These are phyloP conservation scores for Pelmatolapia mariae DNA, from an alignment of 2,113 vertebrate species.

Conservation along the genomic window DNA sequence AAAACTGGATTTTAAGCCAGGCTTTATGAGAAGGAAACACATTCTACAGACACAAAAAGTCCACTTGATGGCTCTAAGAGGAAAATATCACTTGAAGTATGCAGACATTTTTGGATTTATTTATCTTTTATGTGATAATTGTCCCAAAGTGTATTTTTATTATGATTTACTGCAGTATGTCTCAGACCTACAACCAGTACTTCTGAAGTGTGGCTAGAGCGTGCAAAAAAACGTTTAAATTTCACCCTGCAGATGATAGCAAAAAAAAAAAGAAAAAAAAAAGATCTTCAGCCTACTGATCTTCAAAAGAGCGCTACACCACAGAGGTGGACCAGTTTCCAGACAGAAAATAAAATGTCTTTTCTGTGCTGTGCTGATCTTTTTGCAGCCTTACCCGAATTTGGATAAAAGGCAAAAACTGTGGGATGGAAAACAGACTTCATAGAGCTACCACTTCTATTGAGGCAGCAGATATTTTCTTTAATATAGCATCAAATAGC, in stretches of 20 bases:
- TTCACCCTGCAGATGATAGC: not conserved
- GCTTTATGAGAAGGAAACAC: not conserved
- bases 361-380: not conserved
- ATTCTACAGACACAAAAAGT: not conserved
- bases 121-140: not conserved
- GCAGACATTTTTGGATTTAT: not conserved
- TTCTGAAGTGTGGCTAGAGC: not conserved
- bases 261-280: not conserved
- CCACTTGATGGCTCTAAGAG: not conserved
- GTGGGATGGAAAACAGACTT: not conserved
- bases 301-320: not conserved
- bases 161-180: not conserved
- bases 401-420: not conserved
- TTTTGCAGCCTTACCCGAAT: not conserved
- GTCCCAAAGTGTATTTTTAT: not conserved
- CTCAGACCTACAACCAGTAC: not conserved
- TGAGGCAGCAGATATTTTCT: not conserved
- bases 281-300: not conserved
- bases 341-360: not conserved
- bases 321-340: not conserved
- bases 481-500: slow-evolving; percentile 47
- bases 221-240: not conserved
- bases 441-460: slow-evolving; percentile 4
- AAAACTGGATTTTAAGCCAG: not conserved
- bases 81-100: not conserved